These are phyloP conservation scores for Cinclus cinclus DNA, from an alignment of 2,113 vertebrate genomes.

Conservation along the genomic window DNA sequence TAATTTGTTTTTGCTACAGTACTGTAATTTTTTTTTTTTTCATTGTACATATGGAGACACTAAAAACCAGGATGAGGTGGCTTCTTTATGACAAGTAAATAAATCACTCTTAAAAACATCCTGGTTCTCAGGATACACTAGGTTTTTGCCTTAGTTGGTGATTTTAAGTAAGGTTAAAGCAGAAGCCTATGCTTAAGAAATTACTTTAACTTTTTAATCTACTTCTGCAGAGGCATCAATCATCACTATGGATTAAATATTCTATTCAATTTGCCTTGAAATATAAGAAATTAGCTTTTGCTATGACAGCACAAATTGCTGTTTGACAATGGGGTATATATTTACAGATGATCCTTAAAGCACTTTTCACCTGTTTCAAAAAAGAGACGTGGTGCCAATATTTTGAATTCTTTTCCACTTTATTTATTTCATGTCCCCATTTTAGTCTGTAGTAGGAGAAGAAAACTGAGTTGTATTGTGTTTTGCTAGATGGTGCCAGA, in stretches of 20 bases:
- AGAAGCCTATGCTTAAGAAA: background rate
- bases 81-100: background rate
- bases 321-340: background rate
- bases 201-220: constrained; percentile 12
- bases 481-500: constrained; percentile 55
- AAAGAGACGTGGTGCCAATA: background rate
- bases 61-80: background rate
- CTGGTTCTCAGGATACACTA: background rate
- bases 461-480: background rate
- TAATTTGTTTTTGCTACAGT: background rate
- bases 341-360: background rate
- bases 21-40: background rate
- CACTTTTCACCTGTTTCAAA: background rate
- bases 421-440: background rate
- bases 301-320: background rate
- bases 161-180: background rate
- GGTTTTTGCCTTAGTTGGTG: background rate
- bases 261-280: background rate
- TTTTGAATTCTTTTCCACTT: background rate
- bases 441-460: background rate
- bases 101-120: background rate
- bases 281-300: background rate
- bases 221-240: background rate
- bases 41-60: background rate
- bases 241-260: background rate